These are phyloP conservation scores for Himalopsyche kuldschensis DNA, from an alignment of 2,888 invertebrate genomes.

Conservation along the genomic window DNA sequence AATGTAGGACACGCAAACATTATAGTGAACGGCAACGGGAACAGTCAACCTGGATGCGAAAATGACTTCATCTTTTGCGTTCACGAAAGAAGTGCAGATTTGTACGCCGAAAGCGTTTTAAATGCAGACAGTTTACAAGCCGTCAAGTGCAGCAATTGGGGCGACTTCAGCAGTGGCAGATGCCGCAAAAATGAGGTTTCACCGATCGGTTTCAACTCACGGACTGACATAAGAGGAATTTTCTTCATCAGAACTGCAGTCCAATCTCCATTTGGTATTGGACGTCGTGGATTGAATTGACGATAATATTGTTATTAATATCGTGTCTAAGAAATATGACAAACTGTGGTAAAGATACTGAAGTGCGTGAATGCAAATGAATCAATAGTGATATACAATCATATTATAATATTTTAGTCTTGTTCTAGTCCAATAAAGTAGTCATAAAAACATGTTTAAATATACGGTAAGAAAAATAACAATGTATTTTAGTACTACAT, in stretches of 20 bases:
- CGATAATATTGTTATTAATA: too few species aligned
- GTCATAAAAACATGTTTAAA: too few species aligned
- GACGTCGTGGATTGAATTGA: background rate
- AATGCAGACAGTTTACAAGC: slow-evolving; percentile 18
- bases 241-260: slow-evolving; percentile 13
- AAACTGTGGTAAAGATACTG: too few species aligned
- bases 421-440: too few species aligned
- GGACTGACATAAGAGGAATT: slow-evolving; percentile 11
- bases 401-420: too few species aligned
- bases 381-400: too few species aligned
- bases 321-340: too few species aligned
- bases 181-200: slow-evolving; percentile 6
- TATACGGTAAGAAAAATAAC: too few species aligned
- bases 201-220: slow-evolving; percentile 15
- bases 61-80: slow-evolving; percentile 16
- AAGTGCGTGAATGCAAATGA: too few species aligned
- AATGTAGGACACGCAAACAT: slow-evolving; percentile 32
- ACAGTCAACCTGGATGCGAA: slow-evolving; percentile 27
- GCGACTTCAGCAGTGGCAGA: background rate
- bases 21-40: slow-evolving; percentile 25
- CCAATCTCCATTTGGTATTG: slow-evolving; percentile 13
- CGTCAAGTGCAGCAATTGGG: slow-evolving; percentile 19
- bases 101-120: slow-evolving; percentile 25
- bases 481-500: too few species aligned
- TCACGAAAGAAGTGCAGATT: slow-evolving; percentile 17